Percentiles rank a stretch among this genome's conserved stretches.
phyloP scores from a whole-genome alignment of 2,888 invertebrate species.

The Eupithecia vulgata region DNA sequence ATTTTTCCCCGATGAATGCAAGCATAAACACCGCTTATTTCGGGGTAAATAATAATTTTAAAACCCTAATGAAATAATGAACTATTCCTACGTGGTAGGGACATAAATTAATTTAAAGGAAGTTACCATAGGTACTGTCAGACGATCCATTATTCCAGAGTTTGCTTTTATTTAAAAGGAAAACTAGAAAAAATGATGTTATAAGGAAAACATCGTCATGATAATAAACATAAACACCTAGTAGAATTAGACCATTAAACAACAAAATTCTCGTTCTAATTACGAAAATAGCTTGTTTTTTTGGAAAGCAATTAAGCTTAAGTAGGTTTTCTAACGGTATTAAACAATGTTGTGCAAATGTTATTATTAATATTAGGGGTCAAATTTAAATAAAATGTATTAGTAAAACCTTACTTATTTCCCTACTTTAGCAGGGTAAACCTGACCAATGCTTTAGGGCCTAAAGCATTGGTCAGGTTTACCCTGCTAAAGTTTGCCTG shows the following conservation, averaged over 20 bases:
- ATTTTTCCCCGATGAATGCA: no score
- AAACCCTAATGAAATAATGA: not conserved
- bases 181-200: not conserved
- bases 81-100: no score
- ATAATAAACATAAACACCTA: not conserved
- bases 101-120: not conserved
- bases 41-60: not conserved
- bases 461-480: no score
- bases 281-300: not conserved
- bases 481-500: no score
- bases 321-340: not conserved
- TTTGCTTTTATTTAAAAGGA: not conserved
- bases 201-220: constrained; percentile 16
- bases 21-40: no score
- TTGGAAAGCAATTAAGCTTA: not conserved
- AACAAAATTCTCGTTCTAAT: not conserved
- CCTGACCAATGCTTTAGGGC: no score
- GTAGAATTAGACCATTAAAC: not conserved
- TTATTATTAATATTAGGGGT: not conserved
- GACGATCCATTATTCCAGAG: not conserved
- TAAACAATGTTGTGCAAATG: not conserved
- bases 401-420: no score
- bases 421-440: no score
- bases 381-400: no score
- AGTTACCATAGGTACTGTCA: not conserved